These are phyloP conservation scores for Lagenorhynchus albirostris DNA, from an alignment of 2,113 vertebrate genomes.

Conservation along the genomic window DNA sequence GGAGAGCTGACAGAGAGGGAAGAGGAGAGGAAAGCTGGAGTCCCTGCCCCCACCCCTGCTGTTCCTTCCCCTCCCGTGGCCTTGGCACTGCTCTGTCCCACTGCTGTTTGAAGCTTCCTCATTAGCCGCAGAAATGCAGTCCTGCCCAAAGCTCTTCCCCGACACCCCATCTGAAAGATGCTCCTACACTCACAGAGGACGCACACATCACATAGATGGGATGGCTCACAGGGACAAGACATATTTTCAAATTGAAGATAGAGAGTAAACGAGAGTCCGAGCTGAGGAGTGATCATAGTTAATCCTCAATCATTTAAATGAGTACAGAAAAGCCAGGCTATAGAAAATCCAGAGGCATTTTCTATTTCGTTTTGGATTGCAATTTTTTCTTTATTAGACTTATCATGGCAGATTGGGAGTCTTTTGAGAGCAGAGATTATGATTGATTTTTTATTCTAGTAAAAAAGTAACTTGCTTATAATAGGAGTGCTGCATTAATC, in stretches of 20 bases:
- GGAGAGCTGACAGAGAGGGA: not conserved
- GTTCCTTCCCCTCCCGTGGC: not conserved
- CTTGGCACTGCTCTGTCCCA: not conserved
- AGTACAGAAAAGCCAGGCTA: not conserved
- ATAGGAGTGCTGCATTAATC: not conserved
- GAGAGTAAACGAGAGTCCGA: too few relatives aligned
- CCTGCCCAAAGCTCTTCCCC: not conserved
- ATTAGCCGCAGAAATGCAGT: not conserved
- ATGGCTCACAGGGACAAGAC: not conserved
- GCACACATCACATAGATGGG: not conserved
- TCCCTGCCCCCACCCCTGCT: not conserved
- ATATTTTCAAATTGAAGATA: not conserved
- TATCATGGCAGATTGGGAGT: not conserved
- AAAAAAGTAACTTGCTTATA: not conserved
- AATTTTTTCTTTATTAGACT: not conserved
- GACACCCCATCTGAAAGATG: not conserved
- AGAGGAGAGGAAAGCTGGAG: not conserved
- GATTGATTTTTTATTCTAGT: not conserved
- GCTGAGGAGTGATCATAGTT: too few relatives aligned
- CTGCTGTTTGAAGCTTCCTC: not conserved
- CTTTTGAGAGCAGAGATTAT: not conserved
- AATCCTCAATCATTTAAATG: not conserved
- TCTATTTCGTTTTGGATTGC: not conserved
- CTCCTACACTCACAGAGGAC: not conserved
- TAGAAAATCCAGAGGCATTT: not conserved